Base-by-base conservation (phyloP, 1,140 invertebrate genomes). In the Bombus impatiens region DNA sequence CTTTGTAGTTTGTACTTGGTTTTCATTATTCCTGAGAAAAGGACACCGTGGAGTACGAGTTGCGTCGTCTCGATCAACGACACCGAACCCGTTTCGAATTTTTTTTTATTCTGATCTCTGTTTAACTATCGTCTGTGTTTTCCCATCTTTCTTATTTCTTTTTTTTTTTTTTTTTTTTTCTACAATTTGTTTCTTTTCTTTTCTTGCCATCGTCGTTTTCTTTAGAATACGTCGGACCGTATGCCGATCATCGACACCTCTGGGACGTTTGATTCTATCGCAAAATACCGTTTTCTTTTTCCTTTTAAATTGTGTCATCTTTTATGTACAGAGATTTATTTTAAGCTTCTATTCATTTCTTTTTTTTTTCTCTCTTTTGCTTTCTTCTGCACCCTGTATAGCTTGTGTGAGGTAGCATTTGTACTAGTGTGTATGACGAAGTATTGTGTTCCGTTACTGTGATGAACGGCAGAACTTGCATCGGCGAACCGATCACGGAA, bases 1-100 rank as follows among this genome's bases (percentile, higher is more conserved):
- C 89, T 93, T 93, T 94, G 94, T 94, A 95, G 91, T 95, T 94
- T 95, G 94, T 95, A 94, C 94, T 94, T 94, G 93, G 87, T 93
- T 95, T 93, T 91, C 92, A 93, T 93, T 37, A 92, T 94, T 92
- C 94, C 94, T 94, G 94, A 94, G 94, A 93, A 91, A 91, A 93
- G 91, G 85, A 88, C 86, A 90, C 85, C 59, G 59, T 28, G 87
- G 87, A 84, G 75, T 89, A 85, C 75, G 78, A 68, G 71, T 32
- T 40, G 37, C 18, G 28, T 67, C 70, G 68, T 71, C 18, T n/a
- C n/a, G 6, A 32, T 13, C 4, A 25, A 37, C 82, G 76, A n/a
- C 76, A 35, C 13, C 79, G 35, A 6, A 28, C 83, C 57, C 78
- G 82, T 65, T 65, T 59, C 79, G 82, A 87, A 82, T 83, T 53